Base-by-base conservation (phyloP, 2,888 invertebrate genomes). In the Lepidonotus clava region DNA sequence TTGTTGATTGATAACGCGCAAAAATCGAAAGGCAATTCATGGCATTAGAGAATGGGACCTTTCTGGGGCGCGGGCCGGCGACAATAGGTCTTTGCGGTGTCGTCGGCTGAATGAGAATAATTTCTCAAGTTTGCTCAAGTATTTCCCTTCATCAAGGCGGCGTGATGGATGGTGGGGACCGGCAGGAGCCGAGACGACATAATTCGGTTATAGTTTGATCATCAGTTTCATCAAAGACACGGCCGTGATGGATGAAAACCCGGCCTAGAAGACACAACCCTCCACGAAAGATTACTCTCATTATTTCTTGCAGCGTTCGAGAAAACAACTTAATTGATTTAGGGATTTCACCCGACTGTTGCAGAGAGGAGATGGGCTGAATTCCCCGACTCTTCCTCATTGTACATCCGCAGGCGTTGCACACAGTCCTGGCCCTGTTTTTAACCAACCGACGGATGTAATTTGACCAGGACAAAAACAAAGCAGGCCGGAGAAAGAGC, bases 291-390 rank as follows among this genome's bases (percentile, higher is more conserved):
- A 80, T 80, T 80, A 80, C 51, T 80, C 51, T 80, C 80, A 80
- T 80, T 80, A 80, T 80, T 80, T 46, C 80, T 34, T 28, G 80
- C 1, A n/a, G 41, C 46, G 51, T 28, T 32, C 80, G 80, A 80
- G 80, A 80, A 80, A 80, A 80, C 80, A 80, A 46, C 46, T n/a
- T 80, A 80, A 80, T 80, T 80, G 80, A 80, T 80, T 80, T 80
- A 80, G 80, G 24, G 80, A 80, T 46, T 80, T 80, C 80, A 34
- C 51, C n/a, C 46, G 46, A 51, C 51, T 80, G 46, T 46, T 46
- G 41, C 80, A 80, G 80, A 41, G 41, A 80, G 41, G 46, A 28
- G 76, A 76, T n/a, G 80, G 28, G 41, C 56, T 56, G 56, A 18
- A 11, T 46, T 46, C 8, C 14, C 56, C 56, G 8, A 5, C 24